Conservation (phyloP, 2,113 vertebrate species). For the Melanotaenia duboulayi region DNA sequence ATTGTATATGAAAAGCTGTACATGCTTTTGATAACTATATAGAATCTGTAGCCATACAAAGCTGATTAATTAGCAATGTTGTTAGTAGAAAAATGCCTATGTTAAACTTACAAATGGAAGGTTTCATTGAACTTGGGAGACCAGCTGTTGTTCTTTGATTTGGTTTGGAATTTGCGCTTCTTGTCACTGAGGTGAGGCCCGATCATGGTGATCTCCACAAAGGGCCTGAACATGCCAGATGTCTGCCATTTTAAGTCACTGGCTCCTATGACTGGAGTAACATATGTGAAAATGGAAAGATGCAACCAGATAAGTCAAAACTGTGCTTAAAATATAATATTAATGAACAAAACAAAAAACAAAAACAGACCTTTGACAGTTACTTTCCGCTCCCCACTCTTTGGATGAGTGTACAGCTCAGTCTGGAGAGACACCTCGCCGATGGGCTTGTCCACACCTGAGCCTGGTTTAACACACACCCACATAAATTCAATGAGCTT, state of each 20-base stretch:
- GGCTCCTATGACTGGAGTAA: constrained; percentile 89
- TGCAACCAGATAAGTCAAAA: background rate
- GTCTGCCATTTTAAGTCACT: constrained; percentile 98
- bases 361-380: constrained; percentile 90
- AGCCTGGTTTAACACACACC: constrained; percentile 79
- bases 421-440: constrained; percentile 96
- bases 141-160: constrained; percentile 99
- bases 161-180: constrained; percentile 97
- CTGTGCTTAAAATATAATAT: background rate
- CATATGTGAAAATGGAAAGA: background rate
- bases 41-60: no score
- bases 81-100: background rate
- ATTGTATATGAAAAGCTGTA: no score
- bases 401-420: constrained; percentile 94
- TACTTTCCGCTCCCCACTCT: constrained; percentile 93
- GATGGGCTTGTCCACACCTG: constrained; percentile 91
- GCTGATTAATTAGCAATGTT: no score
- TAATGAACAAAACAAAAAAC: accelerated
- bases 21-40: background rate
- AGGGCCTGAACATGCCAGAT: constrained; percentile 96
- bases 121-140: constrained; percentile 97
- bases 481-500: constrained; percentile 19
- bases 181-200: constrained; percentile 96
- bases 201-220: constrained; percentile 94
- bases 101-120: constrained; percentile 91